Conservation (phyloP, 2,797 vertebrate genomes). For the Muraenolepis orangiensis region DNA sequence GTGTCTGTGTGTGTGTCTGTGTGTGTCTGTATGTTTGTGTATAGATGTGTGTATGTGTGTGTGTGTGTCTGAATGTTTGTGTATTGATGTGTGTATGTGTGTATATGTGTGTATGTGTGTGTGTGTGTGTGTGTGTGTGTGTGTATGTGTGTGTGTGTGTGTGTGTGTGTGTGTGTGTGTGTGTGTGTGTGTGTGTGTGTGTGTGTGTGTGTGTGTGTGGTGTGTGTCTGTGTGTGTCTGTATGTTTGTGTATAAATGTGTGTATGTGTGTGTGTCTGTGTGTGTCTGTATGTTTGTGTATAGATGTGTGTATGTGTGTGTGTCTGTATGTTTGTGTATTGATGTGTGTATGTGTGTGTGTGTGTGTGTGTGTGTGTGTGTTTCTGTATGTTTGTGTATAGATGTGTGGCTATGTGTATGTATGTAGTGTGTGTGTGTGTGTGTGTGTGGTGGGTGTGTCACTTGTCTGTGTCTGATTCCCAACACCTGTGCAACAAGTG, state of each 20-base stretch:
- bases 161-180: conserved; percentile 60
- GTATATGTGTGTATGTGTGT: too few relatives aligned
- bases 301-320: conserved; percentile 25
- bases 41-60: conserved; percentile 22
- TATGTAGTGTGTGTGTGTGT: too few relatives aligned
- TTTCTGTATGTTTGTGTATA: too few relatives aligned
- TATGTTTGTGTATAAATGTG: too few relatives aligned
- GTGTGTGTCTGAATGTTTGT: conserved; percentile 5
- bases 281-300: not conserved
- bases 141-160: not conserved
- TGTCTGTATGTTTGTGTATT: too few relatives aligned
- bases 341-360: conserved; percentile 15
- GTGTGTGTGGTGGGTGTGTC: not conserved
- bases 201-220: not conserved
- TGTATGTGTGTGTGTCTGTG: too few relatives aligned
- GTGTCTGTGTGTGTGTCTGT: not conserved
- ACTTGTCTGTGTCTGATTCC: not conserved
- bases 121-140: too few relatives aligned
- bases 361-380: not conserved
- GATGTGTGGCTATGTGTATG: too few relatives aligned
- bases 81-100: not conserved
- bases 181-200: conserved; percentile 16
- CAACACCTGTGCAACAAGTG: not conserved
- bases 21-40: conserved; percentile 59
- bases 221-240: too few relatives aligned